Base-by-base conservation (phyloP, 1,140 invertebrate species). In the Xylocopa sonorina region DNA sequence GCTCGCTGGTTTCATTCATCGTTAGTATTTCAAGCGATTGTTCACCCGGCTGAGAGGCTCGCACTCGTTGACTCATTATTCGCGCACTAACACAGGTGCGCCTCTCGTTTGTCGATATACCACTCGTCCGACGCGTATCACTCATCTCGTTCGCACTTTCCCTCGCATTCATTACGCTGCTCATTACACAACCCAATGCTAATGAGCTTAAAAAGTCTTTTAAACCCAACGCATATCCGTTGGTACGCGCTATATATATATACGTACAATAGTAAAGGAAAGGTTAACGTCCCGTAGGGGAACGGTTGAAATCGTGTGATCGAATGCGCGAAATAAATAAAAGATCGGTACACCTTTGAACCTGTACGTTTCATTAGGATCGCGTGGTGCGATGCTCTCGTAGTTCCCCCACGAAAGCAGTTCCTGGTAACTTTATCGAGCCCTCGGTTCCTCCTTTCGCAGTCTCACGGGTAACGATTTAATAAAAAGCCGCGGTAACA, bases 91-190 rank as follows among this genome's bases (percentile, higher is more conserved):
- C 58, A 60, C 58, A 60, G 21, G 14, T 21, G 21, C 38, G n/a
- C n/a, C 34, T 62, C 58, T 38, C 34, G 16, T 62, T 62, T 62
- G 32, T 62, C 58, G 18, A 60, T 60, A 60, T 60, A 60, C 32
- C 58, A 60, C 32, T 60, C 58, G 58, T 60, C 32, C 21, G 32
- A 38, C 58, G n/a, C 58, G 58, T 38, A 58, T 58, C 57, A 58
- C 57, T 58, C 57, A 34, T 34, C 57, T 58, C 57, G 21, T 34
- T 57, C 55, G 18, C 29, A 27, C 55, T 60, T 38, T 38, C 58
- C 38, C 58, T 24, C 58, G 4, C 58, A 38, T 60, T 38, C 21
- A 24, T 38, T 14, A 24, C 58, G 34, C 38, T 41, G 2, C 24
- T 62, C 34, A 18, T 62, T 62, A 38, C 58, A 16, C 34, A 38